These are phyloP conservation scores for Melangyna quadrimaculata DNA, from an alignment of 2,888 invertebrate species.

Conservation along the genomic window DNA sequence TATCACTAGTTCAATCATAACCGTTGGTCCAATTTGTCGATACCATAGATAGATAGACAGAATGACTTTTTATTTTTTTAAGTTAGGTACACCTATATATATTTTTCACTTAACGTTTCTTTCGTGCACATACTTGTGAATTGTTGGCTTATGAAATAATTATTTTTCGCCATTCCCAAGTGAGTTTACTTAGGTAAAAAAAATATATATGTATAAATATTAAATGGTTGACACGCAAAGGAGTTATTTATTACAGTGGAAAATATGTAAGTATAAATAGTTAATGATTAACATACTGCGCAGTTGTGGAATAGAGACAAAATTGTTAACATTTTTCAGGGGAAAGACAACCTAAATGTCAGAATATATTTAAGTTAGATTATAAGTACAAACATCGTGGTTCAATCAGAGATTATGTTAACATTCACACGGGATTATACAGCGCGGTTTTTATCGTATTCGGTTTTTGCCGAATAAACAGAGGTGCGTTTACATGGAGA, in stretches of 20 bases:
- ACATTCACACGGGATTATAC: too few species aligned
- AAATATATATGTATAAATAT: slow-evolving; percentile 10
- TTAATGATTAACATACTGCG: slow-evolving; percentile 10
- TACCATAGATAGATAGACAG: neutral
- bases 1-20: slow-evolving; percentile 22
- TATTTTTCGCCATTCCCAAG: slow-evolving; percentile 44
- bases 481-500: too few species aligned
- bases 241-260: slow-evolving; percentile 45
- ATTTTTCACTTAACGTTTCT: neutral
- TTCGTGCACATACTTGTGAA: neutral
- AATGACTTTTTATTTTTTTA: neutral
- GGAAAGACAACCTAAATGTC: neutral
- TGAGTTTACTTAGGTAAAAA: slow-evolving; percentile 31
- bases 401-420: too few species aligned
- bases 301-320: slow-evolving; percentile 1
- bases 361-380: neutral
- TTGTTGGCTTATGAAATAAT: slow-evolving; percentile 31
- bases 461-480: too few species aligned
- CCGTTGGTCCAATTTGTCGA: slow-evolving; percentile 45
- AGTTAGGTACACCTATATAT: neutral
- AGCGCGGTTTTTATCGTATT: too few species aligned
- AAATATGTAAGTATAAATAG: neutral
- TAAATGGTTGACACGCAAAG: slow-evolving; percentile 46
- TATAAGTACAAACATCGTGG: too few species aligned
- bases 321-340: neutral